Base-by-base conservation (phyloP, 2,113 vertebrate species). In the Aythya baeri region DNA sequence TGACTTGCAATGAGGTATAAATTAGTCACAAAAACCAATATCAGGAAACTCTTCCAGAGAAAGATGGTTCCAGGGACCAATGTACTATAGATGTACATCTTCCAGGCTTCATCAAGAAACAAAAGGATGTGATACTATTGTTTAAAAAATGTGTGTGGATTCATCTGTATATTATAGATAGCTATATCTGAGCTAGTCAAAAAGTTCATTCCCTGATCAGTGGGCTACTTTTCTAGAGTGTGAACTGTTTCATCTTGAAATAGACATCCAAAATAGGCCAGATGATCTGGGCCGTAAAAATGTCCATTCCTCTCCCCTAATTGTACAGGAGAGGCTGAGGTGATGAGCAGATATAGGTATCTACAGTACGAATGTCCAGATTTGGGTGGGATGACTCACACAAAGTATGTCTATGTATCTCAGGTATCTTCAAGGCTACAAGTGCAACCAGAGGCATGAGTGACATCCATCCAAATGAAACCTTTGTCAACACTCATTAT, bases 191-290 rank as follows among this genome's bases (percentile, higher is more conserved):
- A 87, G 83, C 31, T 78, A 88, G 46, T 83, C 62, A 90, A 78
- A 25, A 14, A 90, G 77, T 93, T 93, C 32, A 41, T 89, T 86
- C 77, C 82, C 38, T 34, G 84, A 54, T 75, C 38, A 84, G 81
- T 89, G 86, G 94, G 72, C 86, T 96, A 6, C 68, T 83, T 83
- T 86, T 82, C 34, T 25, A 70, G 81, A 27, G 77, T 93, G 93
- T 94, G 92, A 96, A 96, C 95, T n/a, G 12, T 49, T 85, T 31
- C 49, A 41, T 93, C 91, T 88, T 89, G 62, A 94, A 93, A 97
- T 84, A 95, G 81, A 72, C 36, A 67, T 84, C 52, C 82, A 66
- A 95, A 94, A 87, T 38, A 91, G 74, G 36, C 54, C 84, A 89
- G 84, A 93, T 91, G 73, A 94, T 66, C 43, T 41, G 58, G 77